A percentile compares a stretch with the other conserved stretches of the same genome.
Conservation (phyloP, 1,140 invertebrate genomes). For the Asobara japonica region DNA sequence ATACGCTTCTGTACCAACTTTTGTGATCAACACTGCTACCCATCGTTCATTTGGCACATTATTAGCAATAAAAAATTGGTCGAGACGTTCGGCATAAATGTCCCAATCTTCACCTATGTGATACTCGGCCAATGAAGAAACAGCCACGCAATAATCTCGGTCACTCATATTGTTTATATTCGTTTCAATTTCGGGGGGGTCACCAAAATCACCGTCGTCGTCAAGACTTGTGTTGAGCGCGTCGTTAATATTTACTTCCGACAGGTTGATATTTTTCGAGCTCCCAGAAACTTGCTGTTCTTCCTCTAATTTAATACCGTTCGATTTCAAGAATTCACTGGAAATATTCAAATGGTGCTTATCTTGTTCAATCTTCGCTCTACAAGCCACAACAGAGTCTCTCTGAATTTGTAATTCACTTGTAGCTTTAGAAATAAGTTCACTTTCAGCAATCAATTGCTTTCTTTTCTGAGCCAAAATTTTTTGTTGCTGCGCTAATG, state of each 20-base stretch:
- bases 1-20: conserved; percentile 37
- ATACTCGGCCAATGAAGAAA: conserved; percentile 36
- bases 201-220: neutral
- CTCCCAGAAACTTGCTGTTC: neutral
- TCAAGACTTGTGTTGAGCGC: too few relatives aligned
- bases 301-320: neutral
- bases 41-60: conserved; percentile 23
- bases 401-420: neutral
- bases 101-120: conserved; percentile 39
- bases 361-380: neutral
- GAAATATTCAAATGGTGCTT: neutral
- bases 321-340: neutral
- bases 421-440: neutral
- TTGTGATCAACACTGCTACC: conserved; percentile 37
- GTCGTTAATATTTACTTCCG: too few relatives aligned
- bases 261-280: neutral
- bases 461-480: too few relatives aligned
- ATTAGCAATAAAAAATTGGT: conserved; percentile 44
- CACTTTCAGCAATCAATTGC: neutral
- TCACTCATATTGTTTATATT: neutral
- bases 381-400: neutral
- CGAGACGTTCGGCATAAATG: conserved; percentile 32
- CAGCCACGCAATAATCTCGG: neutral
- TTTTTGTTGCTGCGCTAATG: too few relatives aligned
- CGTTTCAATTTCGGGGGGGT: neutral